Conservation (phyloP, 2,797 vertebrate species). For the Mastacembelus armatus region DNA sequence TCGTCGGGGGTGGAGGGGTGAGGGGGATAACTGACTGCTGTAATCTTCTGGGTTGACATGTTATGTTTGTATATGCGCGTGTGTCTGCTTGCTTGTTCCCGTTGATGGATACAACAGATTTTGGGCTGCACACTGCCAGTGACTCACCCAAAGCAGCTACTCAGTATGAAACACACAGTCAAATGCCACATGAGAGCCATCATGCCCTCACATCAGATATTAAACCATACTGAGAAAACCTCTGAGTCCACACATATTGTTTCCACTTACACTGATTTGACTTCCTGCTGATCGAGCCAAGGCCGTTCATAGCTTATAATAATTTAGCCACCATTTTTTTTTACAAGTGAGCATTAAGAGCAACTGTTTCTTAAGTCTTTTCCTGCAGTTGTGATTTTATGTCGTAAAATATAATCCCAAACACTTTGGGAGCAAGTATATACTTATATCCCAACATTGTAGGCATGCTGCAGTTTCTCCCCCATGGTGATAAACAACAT, state of each 20-base stretch:
- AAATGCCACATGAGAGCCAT: conserved; percentile 62
- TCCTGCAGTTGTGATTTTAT: neutral
- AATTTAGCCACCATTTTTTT: neutral
- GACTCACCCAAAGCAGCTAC: conserved; percentile 73
- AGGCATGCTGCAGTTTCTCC: neutral
- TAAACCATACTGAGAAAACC: conserved; percentile 34
- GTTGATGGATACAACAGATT: conserved; percentile 66
- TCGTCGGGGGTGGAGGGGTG: conserved; percentile 32
- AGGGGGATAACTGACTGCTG: conserved; percentile 31
- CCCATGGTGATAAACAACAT: conserved; percentile 24
- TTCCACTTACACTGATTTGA: conserved; percentile 20
- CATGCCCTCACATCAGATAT: conserved; percentile 41
- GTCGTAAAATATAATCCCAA: neutral
- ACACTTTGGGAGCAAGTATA: neutral
- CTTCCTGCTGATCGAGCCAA: conserved; percentile 25
- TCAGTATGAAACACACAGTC: conserved; percentile 53
- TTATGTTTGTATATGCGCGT: neutral
- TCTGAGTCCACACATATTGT: conserved; percentile 32
- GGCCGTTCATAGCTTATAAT: neutral
- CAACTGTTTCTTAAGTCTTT: neutral
- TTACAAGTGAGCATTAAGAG: neutral
- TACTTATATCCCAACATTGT: neutral
- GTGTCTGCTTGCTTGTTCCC: conserved; percentile 37
- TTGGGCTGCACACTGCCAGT: conserved; percentile 63
- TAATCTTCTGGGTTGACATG: conserved; percentile 11